phyloP scores from a whole-genome alignment of 1,140 invertebrate genomes.

The Brachionus manjavacas region DNA sequence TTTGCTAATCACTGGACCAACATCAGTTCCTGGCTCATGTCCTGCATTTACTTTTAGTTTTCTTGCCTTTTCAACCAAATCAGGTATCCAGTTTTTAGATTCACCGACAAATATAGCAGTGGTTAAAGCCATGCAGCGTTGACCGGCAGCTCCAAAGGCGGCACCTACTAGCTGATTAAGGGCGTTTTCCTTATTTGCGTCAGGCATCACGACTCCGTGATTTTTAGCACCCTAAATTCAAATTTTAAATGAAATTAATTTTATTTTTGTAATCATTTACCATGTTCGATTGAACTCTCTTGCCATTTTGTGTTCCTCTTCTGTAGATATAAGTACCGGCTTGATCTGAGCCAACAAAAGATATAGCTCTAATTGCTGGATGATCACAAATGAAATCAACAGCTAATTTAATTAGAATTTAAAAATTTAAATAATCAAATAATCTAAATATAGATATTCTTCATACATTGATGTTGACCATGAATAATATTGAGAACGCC shows the following conservation, averaged over 20 bases:
- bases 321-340: conserved; percentile 95
- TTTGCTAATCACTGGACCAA: conserved; percentile 93
- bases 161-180: conserved; percentile 78
- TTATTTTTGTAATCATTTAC: not conserved
- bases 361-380: conserved; percentile 91
- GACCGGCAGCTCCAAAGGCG: conserved; percentile 81
- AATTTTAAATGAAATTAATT: not conserved
- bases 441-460: conserved; percentile 58
- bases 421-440: not conserved
- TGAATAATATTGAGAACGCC: conserved; percentile 94
- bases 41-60: conserved; percentile 89
- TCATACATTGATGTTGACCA: conserved; percentile 67
- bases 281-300: conserved; percentile 96
- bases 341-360: conserved; percentile 92
- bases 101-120: conserved; percentile 95
- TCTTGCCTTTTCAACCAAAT: conserved; percentile 78
- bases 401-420: conserved; percentile 58
- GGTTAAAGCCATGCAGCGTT: conserved; percentile 96
- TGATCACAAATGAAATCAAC: conserved; percentile 97
- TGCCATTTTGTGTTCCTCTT: conserved; percentile 78
- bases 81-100: conserved; percentile 85
- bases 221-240: conserved; percentile 79
- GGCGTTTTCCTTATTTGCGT: conserved; percentile 94
- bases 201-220: conserved; percentile 90
- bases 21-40: conserved; percentile 80